Evolutionary conservation across 1,140 invertebrate genomes (phyloP).

Genomic region (Drosophila ogumai): DNA sequence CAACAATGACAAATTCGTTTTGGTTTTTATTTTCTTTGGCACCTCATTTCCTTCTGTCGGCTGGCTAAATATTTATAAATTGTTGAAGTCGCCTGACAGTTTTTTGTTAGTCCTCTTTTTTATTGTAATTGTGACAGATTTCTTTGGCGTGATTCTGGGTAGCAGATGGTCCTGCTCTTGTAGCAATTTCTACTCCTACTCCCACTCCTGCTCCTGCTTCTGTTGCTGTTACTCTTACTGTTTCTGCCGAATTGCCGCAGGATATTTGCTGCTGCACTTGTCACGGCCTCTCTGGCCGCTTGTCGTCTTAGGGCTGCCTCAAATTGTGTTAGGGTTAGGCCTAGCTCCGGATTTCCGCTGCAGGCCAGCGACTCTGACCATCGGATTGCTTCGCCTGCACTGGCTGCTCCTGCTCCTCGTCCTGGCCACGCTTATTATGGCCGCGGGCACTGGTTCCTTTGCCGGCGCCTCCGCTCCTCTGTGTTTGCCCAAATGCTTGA

Average conservation of each 20-base stretch:
- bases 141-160: conserved; percentile 59
- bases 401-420: conserved; percentile 14
- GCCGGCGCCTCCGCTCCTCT: conserved; percentile 56
- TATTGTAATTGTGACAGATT: conserved; percentile 56
- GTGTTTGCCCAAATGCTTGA: conserved; percentile 79
- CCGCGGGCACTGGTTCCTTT: conserved; percentile 65
- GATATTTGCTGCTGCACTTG: conserved; percentile 76
- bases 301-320: conserved; percentile 72
- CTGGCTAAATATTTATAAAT: conserved; percentile 81
- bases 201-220: conserved; percentile 6
- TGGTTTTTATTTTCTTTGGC: conserved; percentile 65
- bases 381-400: conserved; percentile 17
- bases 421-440: conserved; percentile 78
- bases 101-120: conserved; percentile 25
- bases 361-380: conserved; percentile 48
- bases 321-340: conserved; percentile 80
- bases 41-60: conserved; percentile 53
- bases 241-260: conserved; percentile 36
- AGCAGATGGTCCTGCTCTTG: conserved; percentile 29
- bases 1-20: conserved; percentile 81
- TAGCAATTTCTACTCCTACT: background rate
- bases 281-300: conserved; percentile 56
- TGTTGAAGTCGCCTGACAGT: conserved; percentile 61
- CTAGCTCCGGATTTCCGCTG: conserved; percentile 63
- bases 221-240: background rate